Evolutionary conservation across 2,888 invertebrate genomes (phyloP).

Genomic region (Shargacucullia verbasci): DNA sequence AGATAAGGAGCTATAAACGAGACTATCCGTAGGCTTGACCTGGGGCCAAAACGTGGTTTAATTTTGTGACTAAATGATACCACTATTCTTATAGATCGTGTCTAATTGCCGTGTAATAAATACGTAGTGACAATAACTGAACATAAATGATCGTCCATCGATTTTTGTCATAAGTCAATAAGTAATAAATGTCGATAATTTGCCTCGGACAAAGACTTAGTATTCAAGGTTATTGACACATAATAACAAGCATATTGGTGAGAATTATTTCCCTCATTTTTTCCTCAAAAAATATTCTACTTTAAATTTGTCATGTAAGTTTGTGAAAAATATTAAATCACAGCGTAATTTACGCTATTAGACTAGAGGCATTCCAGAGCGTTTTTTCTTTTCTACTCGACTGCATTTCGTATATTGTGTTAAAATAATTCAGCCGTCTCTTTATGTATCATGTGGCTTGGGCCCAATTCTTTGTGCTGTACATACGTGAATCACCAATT

Average conservation of each 20-base stretch:
- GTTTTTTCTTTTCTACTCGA: background rate
- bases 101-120: background rate
- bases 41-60: slow-evolving; percentile 31
- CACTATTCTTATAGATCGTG: slow-evolving; percentile 22
- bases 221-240: too few relatives aligned
- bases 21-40: slow-evolving; percentile 35
- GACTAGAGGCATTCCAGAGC: background rate
- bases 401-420: background rate
- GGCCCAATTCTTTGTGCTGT: slow-evolving; percentile 40
- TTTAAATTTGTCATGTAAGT: too few relatives aligned
- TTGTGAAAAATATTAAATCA: background rate
- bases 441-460: slow-evolving; percentile 17
- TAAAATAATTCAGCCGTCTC: slow-evolving; percentile 14
- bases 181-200: too few relatives aligned
- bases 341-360: too few relatives aligned
- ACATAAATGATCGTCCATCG: background rate
- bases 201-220: too few relatives aligned
- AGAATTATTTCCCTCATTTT: background rate
- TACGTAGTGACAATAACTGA: background rate
- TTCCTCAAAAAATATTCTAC: background rate
- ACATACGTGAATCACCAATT: slow-evolving; percentile 39
- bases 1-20: slow-evolving; percentile 32
- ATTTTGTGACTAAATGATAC: slow-evolving; percentile 21
- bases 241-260: too few relatives aligned
- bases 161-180: too few relatives aligned